Evolutionary conservation across 2,888 invertebrate genomes (phyloP), one percentile per base, ranked within the genome.

Genomic region (Nemoura dubitans): DNA sequence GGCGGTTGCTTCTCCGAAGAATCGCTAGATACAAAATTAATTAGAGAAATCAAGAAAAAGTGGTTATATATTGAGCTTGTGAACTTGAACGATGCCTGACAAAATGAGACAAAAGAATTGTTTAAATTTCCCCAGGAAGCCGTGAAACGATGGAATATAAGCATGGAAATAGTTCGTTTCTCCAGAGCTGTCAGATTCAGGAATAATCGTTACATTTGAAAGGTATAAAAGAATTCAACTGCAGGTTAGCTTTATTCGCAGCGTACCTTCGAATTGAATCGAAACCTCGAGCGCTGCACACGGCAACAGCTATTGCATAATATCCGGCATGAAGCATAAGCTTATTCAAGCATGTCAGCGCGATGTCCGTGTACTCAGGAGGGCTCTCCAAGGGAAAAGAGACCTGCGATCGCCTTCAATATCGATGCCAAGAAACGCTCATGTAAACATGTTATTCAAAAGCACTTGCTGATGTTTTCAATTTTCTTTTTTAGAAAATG

Each of bases 391-490:
- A 59, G 59, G 59, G 14, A 59, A 59, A 59, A 2, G 14, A 59
- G 14, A 59, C 59, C 14, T 1, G 14, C 59, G 59, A 21, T 59
- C 59, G 59, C 21, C 59, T 59, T 21, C 59, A 59, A 59, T 59
- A 59, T 59, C 59, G 59, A 59, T 59, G 59, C 59, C 59, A 59
- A 42, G 30, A 25, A 84, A 84, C 27, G 76, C 26, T 30, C 28
- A 84, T 28, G 76, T 76, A 36, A 84, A 84, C 83, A 81, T 81
- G 28, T 81, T 81, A 81, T 81, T 28, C 28, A 81, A 81, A 81
- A 30, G 30, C 30, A 81, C 21, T 81, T 81, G 81, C 81, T 81
- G 81, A 81, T 30, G 28, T 81, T 81, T 81, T 81, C 30, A 29
- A 81, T 81, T 81, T 29, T 81, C 30, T 81, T 28, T 36, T 59